A percentile compares a stretch with the other conserved stretches of the same genome.
Evolutionary conservation across 2,113 vertebrate genomes (phyloP).

Genomic region (Bathybates hornii): DNA sequence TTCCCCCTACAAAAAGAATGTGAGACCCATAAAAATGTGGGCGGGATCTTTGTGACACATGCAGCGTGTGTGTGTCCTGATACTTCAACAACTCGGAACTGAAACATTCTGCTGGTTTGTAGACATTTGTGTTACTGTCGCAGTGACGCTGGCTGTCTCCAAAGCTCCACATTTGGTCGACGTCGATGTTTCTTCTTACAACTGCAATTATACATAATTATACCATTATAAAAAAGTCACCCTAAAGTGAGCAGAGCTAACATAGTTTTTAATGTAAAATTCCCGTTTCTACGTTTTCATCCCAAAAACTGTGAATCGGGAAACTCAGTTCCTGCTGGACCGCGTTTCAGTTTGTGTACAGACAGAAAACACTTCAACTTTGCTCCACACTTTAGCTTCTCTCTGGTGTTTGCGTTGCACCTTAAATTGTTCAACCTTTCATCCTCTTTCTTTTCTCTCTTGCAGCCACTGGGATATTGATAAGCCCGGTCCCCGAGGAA

Average conservation of each 20-base stretch:
- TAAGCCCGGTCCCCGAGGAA: constrained; percentile 2
- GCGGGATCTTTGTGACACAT: not conserved
- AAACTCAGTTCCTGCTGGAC: not conserved
- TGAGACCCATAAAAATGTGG: not conserved
- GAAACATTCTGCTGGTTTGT: not conserved
- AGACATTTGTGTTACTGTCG: accelerated
- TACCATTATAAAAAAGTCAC: accelerated
- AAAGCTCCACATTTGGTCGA: not conserved
- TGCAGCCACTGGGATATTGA: constrained; percentile 13
- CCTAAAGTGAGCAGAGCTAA: accelerated
- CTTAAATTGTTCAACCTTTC: constrained; percentile 27
- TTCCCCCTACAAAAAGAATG: not conserved
- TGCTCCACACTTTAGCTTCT: not conserved
- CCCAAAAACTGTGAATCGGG: not conserved
- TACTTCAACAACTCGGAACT: accelerated
- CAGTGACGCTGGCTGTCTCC: not conserved
- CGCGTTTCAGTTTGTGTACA: not conserved
- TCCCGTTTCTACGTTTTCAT: not conserved
- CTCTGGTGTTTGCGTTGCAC: not conserved
- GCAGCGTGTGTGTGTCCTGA: not conserved
- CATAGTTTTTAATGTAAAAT: accelerated
- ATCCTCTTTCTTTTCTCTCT: not conserved
- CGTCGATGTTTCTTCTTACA: not conserved
- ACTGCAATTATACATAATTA: not conserved
- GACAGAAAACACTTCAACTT: not conserved